phyloP scores from a whole-genome alignment of 2,113 vertebrate genomes.

The Coryphaenoides rupestris region DNA sequence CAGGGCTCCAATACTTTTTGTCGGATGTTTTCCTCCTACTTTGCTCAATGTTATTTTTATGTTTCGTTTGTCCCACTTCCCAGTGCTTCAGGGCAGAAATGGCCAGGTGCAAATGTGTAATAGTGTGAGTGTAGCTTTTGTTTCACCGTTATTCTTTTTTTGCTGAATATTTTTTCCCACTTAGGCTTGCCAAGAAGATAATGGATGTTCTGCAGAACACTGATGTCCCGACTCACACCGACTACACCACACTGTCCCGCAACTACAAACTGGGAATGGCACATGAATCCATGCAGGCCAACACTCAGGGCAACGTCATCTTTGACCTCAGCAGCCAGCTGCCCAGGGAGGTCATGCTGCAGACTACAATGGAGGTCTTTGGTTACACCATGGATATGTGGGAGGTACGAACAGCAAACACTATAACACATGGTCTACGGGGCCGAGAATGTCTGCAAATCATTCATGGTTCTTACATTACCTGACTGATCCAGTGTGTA shows the following conservation, averaged over 20 bases:
- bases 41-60: no score
- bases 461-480: neutral
- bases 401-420: slow-evolving; percentile 76
- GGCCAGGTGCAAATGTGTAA: no score
- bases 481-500: neutral
- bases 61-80: no score
- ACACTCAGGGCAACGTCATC: slow-evolving; percentile 79
- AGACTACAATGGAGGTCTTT: slow-evolving; percentile 80
- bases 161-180: no score
- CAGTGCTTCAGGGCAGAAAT: no score
- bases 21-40: no score
- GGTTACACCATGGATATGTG: slow-evolving; percentile 78
- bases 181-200: slow-evolving; percentile 73
- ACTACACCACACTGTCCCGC: slow-evolving; percentile 78
- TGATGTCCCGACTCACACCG: slow-evolving; percentile 61
- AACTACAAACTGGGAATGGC: slow-evolving; percentile 75
- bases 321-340: slow-evolving; percentile 82
- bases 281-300: slow-evolving; percentile 51
- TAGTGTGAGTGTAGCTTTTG: no score
- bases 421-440: no score
- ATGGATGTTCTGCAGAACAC: slow-evolving; percentile 68
- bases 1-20: no score
- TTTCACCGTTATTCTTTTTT: neutral
- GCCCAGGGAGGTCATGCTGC: slow-evolving; percentile 84
- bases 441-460: neutral